Evolutionary conservation across 2,797 vertebrate species (phyloP).

Genomic region (Furcifer pardalis): DNA sequence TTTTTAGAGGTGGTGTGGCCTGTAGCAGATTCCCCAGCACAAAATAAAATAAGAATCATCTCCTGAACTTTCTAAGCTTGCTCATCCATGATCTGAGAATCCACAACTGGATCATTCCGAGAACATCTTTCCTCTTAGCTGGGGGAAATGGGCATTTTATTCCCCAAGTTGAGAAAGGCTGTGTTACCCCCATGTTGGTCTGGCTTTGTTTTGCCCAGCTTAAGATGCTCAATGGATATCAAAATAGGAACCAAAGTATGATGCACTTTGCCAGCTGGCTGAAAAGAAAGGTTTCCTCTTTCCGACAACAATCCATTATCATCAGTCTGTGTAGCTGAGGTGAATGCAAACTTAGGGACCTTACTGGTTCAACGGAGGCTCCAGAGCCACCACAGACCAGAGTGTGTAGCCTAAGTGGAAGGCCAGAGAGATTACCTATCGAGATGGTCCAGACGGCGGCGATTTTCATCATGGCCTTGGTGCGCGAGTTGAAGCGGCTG

Average conservation of each 20-base stretch:
- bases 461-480: conserved; percentile 99
- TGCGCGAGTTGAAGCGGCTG: conserved; percentile 98
- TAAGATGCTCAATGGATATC: accelerated
- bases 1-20: too few species aligned
- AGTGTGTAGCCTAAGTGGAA: background rate
- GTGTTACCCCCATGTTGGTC: conserved; percentile 2
- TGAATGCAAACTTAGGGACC: conserved; percentile 28
- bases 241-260: background rate
- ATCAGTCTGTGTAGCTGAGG: conserved; percentile 35
- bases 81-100: too few species aligned
- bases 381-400: background rate
- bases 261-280: background rate
- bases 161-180: background rate
- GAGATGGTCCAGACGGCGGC: conserved; percentile 98
- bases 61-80: too few species aligned
- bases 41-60: too few species aligned
- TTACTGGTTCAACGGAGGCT: too few species aligned
- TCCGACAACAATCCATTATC: background rate
- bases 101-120: too few species aligned
- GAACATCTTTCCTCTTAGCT: too few species aligned
- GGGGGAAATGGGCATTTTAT: too few species aligned
- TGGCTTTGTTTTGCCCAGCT: accelerated
- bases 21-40: too few species aligned
- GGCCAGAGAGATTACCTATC: conserved; percentile 83
- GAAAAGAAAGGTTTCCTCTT: conserved; percentile 18